These are phyloP conservation scores for Pomatorhinus ruficollis DNA, from an alignment of 2,113 vertebrate genomes.

Conservation along the genomic window DNA sequence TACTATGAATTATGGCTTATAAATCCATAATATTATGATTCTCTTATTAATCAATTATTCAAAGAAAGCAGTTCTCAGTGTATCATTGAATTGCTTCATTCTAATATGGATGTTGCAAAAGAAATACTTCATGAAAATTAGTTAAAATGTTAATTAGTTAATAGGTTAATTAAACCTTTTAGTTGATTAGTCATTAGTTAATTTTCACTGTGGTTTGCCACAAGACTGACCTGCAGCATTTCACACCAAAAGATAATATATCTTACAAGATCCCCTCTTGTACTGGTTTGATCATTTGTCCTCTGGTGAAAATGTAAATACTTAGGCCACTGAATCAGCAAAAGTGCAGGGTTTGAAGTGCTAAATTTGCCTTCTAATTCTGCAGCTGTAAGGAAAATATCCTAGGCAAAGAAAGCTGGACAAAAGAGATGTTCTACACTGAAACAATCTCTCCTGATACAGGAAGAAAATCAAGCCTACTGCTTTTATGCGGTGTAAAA, in stretches of 20 bases:
- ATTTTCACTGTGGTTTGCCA: not conserved
- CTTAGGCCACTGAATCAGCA: not conserved
- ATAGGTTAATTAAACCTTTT: not conserved
- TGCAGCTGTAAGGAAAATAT: not conserved
- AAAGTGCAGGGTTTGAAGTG: not conserved
- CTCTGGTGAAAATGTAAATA: not conserved
- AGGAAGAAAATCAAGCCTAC: not conserved
- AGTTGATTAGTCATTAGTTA: not conserved
- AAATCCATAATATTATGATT: not conserved
- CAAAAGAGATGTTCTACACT: not conserved
- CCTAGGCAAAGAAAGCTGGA: not conserved
- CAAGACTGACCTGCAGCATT: not conserved
- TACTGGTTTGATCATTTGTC: not conserved
- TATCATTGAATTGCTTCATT: not conserved
- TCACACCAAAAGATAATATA: not conserved
- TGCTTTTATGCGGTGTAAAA: not conserved
- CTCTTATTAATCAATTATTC: not conserved
- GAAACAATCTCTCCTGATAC: too few species aligned
- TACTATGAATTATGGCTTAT: not conserved
- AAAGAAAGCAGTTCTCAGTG: not conserved
- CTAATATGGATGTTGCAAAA: not conserved
- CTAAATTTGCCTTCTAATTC: not conserved
- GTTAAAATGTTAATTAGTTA: not conserved
- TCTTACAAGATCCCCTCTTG: not conserved
- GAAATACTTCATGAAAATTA: not conserved